phyloP scores from a whole-genome alignment of 2,797 vertebrate genomes.

The Valencia hispanica region DNA sequence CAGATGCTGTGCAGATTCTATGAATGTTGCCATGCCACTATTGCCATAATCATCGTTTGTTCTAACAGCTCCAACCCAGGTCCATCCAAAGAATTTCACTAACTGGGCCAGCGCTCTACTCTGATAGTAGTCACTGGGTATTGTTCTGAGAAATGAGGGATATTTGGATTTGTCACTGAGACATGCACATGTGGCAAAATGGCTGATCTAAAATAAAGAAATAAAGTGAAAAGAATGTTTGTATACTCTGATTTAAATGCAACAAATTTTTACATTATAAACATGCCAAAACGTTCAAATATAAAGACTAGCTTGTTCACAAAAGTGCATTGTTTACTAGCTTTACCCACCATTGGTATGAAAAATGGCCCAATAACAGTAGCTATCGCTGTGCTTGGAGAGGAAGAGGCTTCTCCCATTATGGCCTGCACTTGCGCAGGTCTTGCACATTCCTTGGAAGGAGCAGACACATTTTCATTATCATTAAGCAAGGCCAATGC shows the following conservation, averaged over 20 bases:
- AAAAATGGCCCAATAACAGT: slow-evolving; percentile 70
- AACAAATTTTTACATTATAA: background rate
- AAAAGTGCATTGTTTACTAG: background rate
- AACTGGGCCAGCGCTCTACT: slow-evolving; percentile 77
- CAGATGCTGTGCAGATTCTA: slow-evolving; percentile 54
- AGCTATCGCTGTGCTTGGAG: slow-evolving; percentile 69
- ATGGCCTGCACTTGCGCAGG: slow-evolving; percentile 69
- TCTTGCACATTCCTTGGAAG: slow-evolving; percentile 44
- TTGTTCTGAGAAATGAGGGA: slow-evolving; percentile 80
- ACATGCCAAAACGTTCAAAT: background rate
- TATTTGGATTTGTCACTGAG: slow-evolving; percentile 77
- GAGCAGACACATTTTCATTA: slow-evolving; percentile 31
- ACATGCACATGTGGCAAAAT: slow-evolving; percentile 80
- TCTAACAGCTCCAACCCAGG: slow-evolving; percentile 78
- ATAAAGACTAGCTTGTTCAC: background rate
- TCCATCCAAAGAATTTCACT: slow-evolving; percentile 81
- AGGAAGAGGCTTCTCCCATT: slow-evolving; percentile 73
- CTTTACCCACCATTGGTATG: slow-evolving; percentile 66
- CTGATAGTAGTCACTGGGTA: slow-evolving; percentile 80
- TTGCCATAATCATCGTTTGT: slow-evolving; percentile 74
- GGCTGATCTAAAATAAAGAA: slow-evolving; percentile 70
- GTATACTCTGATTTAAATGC: background rate
- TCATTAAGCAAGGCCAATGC: slow-evolving; percentile 63
- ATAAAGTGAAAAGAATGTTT: background rate
- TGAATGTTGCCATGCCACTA: slow-evolving; percentile 71